Evolutionary conservation across 2,797 vertebrate genomes (phyloP).

Genomic region (Lutjanus argentimaculatus): DNA sequence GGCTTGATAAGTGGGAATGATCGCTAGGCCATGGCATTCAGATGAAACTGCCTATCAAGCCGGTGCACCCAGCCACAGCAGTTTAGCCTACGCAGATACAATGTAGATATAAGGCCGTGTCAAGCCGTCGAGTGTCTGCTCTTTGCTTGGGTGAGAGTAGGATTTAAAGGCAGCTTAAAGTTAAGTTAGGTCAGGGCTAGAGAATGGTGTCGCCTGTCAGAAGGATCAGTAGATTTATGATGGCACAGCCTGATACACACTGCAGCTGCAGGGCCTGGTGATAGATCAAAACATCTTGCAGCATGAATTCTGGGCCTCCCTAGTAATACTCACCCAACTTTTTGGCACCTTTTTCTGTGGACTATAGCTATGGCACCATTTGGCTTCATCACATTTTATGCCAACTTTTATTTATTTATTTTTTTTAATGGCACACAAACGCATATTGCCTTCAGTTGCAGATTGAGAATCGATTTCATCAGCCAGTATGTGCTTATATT

Average conservation of each 20-base stretch:
- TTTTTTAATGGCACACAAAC: neutral
- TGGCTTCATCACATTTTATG: neutral
- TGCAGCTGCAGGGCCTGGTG: neutral
- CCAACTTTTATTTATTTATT: neutral
- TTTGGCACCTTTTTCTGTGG: too few species aligned
- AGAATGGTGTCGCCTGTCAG: neutral
- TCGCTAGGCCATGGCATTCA: neutral
- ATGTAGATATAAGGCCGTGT: neutral
- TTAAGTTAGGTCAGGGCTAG: neutral
- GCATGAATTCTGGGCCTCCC: neutral
- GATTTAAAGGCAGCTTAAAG: neutral
- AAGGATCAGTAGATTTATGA: neutral
- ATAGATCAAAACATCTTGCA: neutral
- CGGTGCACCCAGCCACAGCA: neutral
- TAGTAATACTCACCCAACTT: neutral
- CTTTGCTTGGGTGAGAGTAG: neutral
- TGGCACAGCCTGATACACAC: too few species aligned
- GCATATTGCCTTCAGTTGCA: neutral
- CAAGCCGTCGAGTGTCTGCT: neutral
- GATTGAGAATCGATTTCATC: conserved; percentile 6
- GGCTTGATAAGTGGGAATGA: too few species aligned
- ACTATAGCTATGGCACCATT: too few species aligned
- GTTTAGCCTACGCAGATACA: too few species aligned
- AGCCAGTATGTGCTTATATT: conserved; percentile 14
- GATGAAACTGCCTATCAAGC: neutral